A percentile compares a stretch with the other conserved stretches of the same genome.
phyloP scores from a whole-genome alignment of 2,113 vertebrate genomes.

The Hippopotamus amphibius region DNA sequence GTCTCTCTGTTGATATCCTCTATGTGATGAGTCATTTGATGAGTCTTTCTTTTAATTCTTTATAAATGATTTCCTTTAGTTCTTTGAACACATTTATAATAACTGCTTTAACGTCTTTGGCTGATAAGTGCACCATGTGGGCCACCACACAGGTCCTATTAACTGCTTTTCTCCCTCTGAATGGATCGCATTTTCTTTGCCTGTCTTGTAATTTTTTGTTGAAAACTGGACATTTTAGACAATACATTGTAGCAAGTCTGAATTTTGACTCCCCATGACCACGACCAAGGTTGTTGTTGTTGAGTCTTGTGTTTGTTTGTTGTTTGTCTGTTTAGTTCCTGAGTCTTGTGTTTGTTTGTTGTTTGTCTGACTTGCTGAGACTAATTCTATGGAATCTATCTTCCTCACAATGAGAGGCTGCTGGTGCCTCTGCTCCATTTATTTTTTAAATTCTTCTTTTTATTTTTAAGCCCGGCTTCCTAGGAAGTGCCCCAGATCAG shows the following conservation, averaged over 20 bases:
- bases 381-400: not conserved
- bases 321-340: not conserved
- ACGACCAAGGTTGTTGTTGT: no score
- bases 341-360: not conserved
- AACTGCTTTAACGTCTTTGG: slow-evolving; percentile 16
- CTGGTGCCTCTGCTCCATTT: not conserved
- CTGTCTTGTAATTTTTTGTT: slow-evolving; percentile 41
- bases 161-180: not conserved
- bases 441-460: slow-evolving; percentile 16
- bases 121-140: not conserved
- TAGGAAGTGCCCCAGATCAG: not conserved
- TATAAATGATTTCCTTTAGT: not conserved
- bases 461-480: slow-evolving; percentile 51
- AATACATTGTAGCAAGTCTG: not conserved
- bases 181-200: not conserved
- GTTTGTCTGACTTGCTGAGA: not conserved
- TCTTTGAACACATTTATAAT: not conserved
- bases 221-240: slow-evolving; percentile 43
- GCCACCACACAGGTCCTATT: not conserved
- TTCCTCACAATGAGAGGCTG: not conserved
- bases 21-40: not conserved
- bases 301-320: not conserved
- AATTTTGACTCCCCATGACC: not conserved
- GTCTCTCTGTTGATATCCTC: not conserved
- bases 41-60: slow-evolving; percentile 6